phyloP scores from a whole-genome alignment of 2,113 vertebrate species.

The Pseudonaja textilis region DNA sequence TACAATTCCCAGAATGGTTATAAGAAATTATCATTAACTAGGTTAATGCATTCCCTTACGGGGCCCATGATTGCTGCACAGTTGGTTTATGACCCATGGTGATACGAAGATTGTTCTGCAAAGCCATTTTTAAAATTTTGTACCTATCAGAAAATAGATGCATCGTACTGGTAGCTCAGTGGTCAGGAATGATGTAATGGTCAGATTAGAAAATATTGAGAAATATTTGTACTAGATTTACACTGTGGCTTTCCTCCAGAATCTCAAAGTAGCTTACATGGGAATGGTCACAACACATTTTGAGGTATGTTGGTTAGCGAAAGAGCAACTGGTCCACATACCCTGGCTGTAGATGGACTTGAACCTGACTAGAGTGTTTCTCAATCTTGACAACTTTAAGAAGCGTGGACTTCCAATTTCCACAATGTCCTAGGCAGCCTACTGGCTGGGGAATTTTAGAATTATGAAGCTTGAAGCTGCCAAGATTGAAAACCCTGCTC shows the following conservation, averaged over 20 bases:
- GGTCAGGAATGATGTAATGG: neutral
- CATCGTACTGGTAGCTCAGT: neutral
- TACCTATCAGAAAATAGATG: neutral
- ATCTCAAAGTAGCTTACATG: neutral
- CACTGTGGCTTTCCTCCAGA: neutral
- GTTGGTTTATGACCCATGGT: neutral
- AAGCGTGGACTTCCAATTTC: neutral
- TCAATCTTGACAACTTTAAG: neutral
- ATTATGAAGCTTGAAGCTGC: neutral
- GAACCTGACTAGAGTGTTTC: neutral
- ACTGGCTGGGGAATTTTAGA: neutral
- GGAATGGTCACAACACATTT: neutral
- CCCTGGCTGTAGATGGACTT: neutral
- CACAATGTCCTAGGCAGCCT: neutral
- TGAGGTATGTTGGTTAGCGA: neutral
- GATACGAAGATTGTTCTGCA: neutral
- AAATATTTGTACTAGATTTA: neutral
- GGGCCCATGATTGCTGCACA: neutral
- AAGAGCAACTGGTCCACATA: neutral
- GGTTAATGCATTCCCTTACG: neutral
- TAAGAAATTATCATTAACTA: conserved; percentile 1
- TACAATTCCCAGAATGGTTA: neutral
- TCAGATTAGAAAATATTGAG: neutral
- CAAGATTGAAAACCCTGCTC: neutral
- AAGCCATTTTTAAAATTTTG: neutral